These are phyloP conservation scores for Pangasianodon gigas DNA, from an alignment of 2,113 vertebrate species.

Conservation along the genomic window DNA sequence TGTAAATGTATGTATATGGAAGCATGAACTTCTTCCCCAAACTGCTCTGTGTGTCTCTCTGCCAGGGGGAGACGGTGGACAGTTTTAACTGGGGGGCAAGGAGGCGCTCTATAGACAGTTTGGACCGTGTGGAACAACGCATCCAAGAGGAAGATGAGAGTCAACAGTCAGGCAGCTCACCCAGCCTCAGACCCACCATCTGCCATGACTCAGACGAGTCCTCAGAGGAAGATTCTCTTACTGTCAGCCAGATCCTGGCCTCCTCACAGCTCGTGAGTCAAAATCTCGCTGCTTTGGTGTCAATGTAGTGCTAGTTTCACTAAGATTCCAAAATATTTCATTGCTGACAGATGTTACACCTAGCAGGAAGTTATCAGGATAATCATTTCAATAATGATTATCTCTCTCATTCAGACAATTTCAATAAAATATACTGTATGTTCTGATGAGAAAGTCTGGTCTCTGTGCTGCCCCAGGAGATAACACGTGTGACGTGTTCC, in stretches of 20 bases:
- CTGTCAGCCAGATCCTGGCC: conserved; percentile 86
- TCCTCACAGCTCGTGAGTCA: conserved; percentile 83
- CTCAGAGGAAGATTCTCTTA: conserved; percentile 90
- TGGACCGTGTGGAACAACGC: conserved; percentile 87
- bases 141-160: conserved; percentile 80
- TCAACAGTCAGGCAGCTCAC: conserved; percentile 84
- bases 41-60: conserved; percentile 54
- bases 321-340: background rate
- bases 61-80: conserved; percentile 93
- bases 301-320: background rate
- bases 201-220: conserved; percentile 90
- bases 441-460: background rate
- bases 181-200: conserved; percentile 82
- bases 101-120: conserved; percentile 89
- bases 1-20: background rate
- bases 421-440: background rate
- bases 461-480: background rate
- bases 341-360: background rate
- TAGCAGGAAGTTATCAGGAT: background rate
- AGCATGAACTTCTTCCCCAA: background rate
- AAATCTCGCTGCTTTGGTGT: background rate
- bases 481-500: no score
- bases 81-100: conserved; percentile 98
- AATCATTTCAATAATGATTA: background rate
- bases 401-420: background rate